Percentiles rank a stretch among this genome's conserved stretches.
phyloP scores from a whole-genome alignment of 2,113 vertebrate genomes.

The Strigops habroptila region DNA sequence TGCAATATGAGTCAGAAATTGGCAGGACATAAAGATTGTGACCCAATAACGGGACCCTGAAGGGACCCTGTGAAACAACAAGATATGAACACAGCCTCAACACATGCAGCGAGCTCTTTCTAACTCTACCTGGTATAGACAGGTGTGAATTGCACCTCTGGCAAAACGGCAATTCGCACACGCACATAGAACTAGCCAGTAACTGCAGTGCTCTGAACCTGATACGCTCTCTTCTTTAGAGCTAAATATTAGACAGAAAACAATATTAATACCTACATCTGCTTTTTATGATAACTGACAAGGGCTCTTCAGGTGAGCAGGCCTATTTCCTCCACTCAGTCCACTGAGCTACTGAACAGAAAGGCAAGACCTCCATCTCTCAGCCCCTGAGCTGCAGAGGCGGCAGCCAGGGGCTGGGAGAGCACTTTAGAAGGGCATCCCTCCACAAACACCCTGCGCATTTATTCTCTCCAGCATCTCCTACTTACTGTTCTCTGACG shows the following conservation, averaged over 20 bases:
- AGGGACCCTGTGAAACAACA: neutral
- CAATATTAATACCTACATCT: neutral
- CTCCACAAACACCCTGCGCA: neutral
- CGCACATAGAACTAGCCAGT: neutral
- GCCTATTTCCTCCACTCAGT: neutral
- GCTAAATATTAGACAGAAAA: neutral
- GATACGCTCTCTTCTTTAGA: neutral
- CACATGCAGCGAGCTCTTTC: neutral
- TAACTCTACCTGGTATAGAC: neutral
- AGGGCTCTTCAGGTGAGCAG: neutral
- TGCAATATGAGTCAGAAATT: neutral
- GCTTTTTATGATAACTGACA: neutral
- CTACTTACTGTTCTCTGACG: neutral
- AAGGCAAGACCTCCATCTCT: neutral
- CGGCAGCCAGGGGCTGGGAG: rapidly evolving
- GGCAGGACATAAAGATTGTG: neutral
- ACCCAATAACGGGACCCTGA: neutral
- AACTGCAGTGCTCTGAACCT: neutral
- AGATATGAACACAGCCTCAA: neutral
- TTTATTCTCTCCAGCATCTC: neutral
- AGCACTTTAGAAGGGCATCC: neutral
- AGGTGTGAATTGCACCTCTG: neutral
- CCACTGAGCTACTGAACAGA: neutral
- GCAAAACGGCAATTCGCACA: rapidly evolving
- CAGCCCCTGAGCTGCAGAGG: neutral